Percentiles rank a stretch among this genome's conserved stretches.
These are phyloP conservation scores for Drosophila kurseongensis DNA, from an alignment of 1,140 invertebrate species.

Conservation along the genomic window DNA sequence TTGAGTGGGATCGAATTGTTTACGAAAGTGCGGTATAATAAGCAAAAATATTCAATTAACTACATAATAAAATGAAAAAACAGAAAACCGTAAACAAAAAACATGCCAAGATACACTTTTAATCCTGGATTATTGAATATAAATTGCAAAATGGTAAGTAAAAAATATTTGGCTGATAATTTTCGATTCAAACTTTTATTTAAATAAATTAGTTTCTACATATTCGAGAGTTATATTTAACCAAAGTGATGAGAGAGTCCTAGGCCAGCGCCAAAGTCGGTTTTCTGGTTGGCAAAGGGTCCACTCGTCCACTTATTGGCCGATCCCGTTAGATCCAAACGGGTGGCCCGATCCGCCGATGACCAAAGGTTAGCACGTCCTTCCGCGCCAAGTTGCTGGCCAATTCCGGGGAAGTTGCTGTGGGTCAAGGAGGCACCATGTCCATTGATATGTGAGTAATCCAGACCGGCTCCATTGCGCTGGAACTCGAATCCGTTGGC, in stretches of 20 bases:
- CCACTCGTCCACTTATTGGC: slow-evolving; percentile 74
- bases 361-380: slow-evolving; percentile 72
- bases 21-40: slow-evolving; percentile 60
- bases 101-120: background rate
- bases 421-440: slow-evolving; percentile 74
- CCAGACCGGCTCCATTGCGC: slow-evolving; percentile 70
- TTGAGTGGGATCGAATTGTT: slow-evolving; percentile 58
- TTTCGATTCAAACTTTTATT: background rate
- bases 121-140: background rate
- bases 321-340: slow-evolving; percentile 60
- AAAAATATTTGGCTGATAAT: background rate
- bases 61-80: slow-evolving; percentile 58
- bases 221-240: slow-evolving; percentile 20
- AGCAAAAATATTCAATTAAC: slow-evolving; percentile 76
- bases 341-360: slow-evolving; percentile 71
- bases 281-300: slow-evolving; percentile 53
- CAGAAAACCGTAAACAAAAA: slow-evolving; percentile 16
- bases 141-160: background rate
- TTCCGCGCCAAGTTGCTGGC: slow-evolving; percentile 66
- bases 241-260: slow-evolving; percentile 70
- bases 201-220: slow-evolving; percentile 38
- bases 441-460: slow-evolving; percentile 71
- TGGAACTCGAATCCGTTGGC: slow-evolving; percentile 75
- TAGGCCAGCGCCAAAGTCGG: slow-evolving; percentile 60
- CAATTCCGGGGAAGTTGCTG: slow-evolving; percentile 76